Percentiles rank a stretch among this genome's conserved stretches.
Evolutionary conservation across 2,888 invertebrate genomes (phyloP).

Genomic region (Hirtodrosophila confusa): DNA sequence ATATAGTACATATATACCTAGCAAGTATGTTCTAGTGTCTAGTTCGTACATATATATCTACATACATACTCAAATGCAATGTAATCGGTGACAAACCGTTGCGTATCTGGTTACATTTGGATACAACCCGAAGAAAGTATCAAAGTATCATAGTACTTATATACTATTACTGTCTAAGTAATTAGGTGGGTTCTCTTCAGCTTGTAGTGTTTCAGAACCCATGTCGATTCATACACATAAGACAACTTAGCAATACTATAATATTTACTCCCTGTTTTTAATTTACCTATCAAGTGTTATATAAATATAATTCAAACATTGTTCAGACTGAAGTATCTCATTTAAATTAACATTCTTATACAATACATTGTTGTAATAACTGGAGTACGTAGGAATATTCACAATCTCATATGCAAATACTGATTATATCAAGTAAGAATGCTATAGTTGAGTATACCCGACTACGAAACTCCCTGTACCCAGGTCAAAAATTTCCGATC

Average conservation of each 20-base stretch:
- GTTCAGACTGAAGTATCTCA: no score
- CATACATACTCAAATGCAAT: conserved; percentile 19
- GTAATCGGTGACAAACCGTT: conserved; percentile 18
- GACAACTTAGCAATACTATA: no score
- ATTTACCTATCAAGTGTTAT: neutral
- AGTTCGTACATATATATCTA: conserved; percentile 3
- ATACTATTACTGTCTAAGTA: neutral
- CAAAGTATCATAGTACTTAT: conserved; percentile 1
- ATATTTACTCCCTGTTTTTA: no score
- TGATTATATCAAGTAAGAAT: no score
- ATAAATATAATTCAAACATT: neutral
- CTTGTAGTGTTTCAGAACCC: neutral
- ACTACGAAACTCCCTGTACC: no score
- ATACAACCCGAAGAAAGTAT: conserved; percentile 11
- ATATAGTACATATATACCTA: conserved; percentile 4
- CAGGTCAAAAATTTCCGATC: no score
- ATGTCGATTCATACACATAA: neutral
- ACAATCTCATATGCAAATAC: no score
- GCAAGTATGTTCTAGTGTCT: conserved; percentile 20
- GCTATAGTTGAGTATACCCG: no score
- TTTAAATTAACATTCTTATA: neutral
- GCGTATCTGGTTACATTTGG: conserved; percentile 40
- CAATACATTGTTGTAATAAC: no score
- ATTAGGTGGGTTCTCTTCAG: neutral
- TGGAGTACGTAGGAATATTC: no score